A percentile compares a stretch with the other conserved stretches of the same genome.
These are phyloP conservation scores for Neotragus pygmaeus DNA, from an alignment of 2,113 vertebrate genomes.

Conservation along the genomic window DNA sequence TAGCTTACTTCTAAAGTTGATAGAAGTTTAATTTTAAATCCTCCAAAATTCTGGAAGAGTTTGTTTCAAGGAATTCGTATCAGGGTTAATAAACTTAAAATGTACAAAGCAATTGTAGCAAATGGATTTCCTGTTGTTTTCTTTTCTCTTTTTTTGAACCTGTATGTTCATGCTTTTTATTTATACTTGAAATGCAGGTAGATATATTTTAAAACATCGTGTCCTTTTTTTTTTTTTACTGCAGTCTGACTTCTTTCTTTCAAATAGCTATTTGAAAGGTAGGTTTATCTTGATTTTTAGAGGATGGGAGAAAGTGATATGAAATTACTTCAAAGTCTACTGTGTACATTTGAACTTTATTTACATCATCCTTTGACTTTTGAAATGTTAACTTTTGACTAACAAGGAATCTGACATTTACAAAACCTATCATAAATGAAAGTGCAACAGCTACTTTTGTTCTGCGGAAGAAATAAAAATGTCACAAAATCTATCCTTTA, in stretches of 20 bases:
- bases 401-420: slow-evolving; percentile 64
- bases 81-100: neutral
- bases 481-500: neutral
- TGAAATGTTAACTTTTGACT: slow-evolving; percentile 37
- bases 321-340: neutral
- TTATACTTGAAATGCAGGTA: neutral
- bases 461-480: slow-evolving; percentile 56
- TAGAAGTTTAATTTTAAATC: slow-evolving; percentile 5
- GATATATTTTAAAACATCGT: neutral
- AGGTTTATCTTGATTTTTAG: neutral
- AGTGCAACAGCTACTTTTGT: slow-evolving; percentile 45
- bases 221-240: neutral
- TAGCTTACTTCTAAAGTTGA: neutral
- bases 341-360: neutral
- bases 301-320: neutral
- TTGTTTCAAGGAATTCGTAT: neutral
- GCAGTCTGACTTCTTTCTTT: neutral
- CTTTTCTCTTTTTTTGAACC: neutral
- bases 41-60: neutral
- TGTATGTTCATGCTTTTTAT: neutral
- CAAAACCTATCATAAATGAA: slow-evolving; percentile 49
- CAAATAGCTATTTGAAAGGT: slow-evolving; percentile 14
- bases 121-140: neutral
- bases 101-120: neutral
- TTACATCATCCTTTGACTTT: slow-evolving; percentile 50